Evolutionary conservation across 1,140 invertebrate species (phyloP), one percentile per base, ranked within the genome.

Genomic region (Brachionus paranguensis): DNA sequence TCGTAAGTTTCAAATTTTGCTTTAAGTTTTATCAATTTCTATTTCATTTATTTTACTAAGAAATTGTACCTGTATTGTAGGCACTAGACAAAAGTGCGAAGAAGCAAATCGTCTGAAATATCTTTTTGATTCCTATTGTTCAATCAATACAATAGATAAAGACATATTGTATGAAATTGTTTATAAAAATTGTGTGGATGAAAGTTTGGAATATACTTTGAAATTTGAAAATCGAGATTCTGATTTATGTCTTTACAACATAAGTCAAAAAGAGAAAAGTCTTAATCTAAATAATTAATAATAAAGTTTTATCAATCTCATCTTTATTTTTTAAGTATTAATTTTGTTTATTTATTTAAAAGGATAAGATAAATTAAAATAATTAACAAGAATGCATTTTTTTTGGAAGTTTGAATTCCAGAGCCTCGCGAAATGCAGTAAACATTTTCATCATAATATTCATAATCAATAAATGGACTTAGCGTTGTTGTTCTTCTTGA

Each of bases 211-310:
- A 43, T 72, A 43, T 17, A 72, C 2, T 20, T 24, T 72, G 14
- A 72, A 72, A 43, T 72, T 72, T 72, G 68, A 72, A 72, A 72
- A 72, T 72, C 68, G 68, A 72, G 68, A 72, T n/a, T 72, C 68
- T 14, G 68, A 72, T 72, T 20, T 72, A 20, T 72, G 3, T 17
- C 14, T 72, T 17, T 72, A 72, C 24, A 41, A 72, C 43, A 17
- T 72, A 14, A n/a, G 37, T 41, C 7, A 43, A 43, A 43, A 20
- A 20, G 68, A 72, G 24, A 72, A 72, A 72, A 20, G 6, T n/a
- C 41, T 72, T 72, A 14, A 29, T 68, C 2, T 33, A 33, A 68
- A 60, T 20, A 60, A 60, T 60, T 10, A 24, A 0, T 10, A 60
- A 60, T 60, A 60, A 60, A 60, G 27, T 20, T 8, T 60, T 60